Evolutionary conservation across 2,113 vertebrate species (phyloP), one percentile per base, ranked within the genome.

Genomic region (Natator depressus): DNA sequence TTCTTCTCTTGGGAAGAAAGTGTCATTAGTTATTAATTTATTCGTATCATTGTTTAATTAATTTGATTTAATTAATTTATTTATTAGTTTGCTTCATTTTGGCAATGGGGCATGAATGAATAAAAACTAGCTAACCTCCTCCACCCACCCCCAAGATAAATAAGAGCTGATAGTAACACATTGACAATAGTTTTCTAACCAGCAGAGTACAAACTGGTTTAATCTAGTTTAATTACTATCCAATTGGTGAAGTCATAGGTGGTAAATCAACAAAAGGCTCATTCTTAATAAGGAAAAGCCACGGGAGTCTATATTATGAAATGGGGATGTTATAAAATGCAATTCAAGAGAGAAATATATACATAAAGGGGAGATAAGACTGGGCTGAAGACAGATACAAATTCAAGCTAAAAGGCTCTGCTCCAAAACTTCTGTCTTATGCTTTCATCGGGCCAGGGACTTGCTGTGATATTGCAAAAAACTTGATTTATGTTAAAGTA

Each of bases 321-420:
- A 72, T 22, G 19, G 86, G 72, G 90, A 90, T 95, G 85, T 95
- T 97, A 94, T 82, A 91, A 89, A 97, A 94, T 62, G 31, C 91
- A 93, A 94, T 93, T 82, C 85, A 72, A 35, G 31, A 94, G 91
- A 94, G 93, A 96, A 88, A 84, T 29, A 84, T 80, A 89, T 51
- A 87, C 20, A 54, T 82, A 29, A 80, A 50, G 87, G 75, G 84
- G 91, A 80, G 89, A 42, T 31, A 89, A 89, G 79, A 55, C 85
- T 31, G 80, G 59, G 87, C 87, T 50, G 85, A 86, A 90, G 81
- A 19, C 16, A 11, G n/a, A 57, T 47, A 69, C 0, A 83, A 89
- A 88, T 55, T 85, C 31, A 5, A 16, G 69, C 51, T 79, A 65
- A 3, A 81, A n/a, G 69, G 12, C 31, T 6, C 35, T 11, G 0